Base-by-base conservation (phyloP, 2,888 invertebrate species). In the Amaurobius ferox region DNA sequence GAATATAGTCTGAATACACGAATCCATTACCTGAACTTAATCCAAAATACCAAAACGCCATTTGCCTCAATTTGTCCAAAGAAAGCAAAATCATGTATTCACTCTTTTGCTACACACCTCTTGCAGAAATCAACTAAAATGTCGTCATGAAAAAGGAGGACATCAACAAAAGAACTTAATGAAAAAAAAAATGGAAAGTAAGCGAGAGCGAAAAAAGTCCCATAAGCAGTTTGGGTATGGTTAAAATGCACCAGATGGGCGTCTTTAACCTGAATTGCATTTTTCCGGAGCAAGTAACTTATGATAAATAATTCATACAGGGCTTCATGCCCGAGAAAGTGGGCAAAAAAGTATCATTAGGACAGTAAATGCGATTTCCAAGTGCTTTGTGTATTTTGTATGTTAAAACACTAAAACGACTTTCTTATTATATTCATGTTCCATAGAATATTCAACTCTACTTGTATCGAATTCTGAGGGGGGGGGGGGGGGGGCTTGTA, bases 251-350 rank as follows among this genome's bases (percentile, higher is more conserved):
- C 55, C 19, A 55, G 55, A 55, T 55, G 55, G 23, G 11, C 11
- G 55, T 55, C 55, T 55, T 55, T 55, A 55, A 55, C 55, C 55
- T 55, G 55, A 55, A 55, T 55, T 55, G 23, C 55, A 55, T 55
- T 55, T 11, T 55, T 55, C 55, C 55, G 55, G 55, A 23, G 23
- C 19, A n/a, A n/a, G n/a, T n/a, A n/a, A n/a, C 3, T 55, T 23
- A 6, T 55, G 23, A 55, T 55, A 55, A 55, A 55, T 55, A 55
- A 55, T 55, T 55, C 55, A 55, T 55, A 23, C 23, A 11, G 5
- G 23, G 2, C 5, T 55, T 55, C 23, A 23, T 55, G 55, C 55
- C 23, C 16, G 23, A 23, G 23, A n/a, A n/a, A n/a, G n/a, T n/a
- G 35, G 55, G 2, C 55, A 19, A n/a, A n/a, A 44, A 44, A 55